Evolutionary conservation across 2,797 vertebrate species (phyloP).

Genomic region (Strix occidentalis): DNA sequence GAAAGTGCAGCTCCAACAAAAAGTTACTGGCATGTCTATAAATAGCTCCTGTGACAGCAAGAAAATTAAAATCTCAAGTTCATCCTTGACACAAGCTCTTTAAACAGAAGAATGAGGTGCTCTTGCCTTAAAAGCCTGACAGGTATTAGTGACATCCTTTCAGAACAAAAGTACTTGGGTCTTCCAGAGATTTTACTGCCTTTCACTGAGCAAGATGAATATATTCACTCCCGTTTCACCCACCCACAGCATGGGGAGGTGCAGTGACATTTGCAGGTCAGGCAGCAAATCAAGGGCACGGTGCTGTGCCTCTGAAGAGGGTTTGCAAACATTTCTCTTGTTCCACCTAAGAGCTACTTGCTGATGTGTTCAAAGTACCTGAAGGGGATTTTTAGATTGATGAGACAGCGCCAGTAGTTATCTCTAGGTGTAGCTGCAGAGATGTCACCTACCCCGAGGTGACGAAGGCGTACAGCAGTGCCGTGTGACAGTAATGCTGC

Average conservation of each 20-base stretch:
- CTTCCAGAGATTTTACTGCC: background rate
- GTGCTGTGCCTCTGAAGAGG: background rate
- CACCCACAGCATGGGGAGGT: accelerated
- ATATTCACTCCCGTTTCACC: accelerated
- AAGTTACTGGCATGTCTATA: background rate
- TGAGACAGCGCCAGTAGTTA: background rate
- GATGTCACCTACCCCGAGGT: background rate
- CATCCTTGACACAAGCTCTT: background rate
- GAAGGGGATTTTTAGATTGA: background rate
- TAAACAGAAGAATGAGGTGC: background rate
- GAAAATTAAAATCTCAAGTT: slow-evolving; percentile 10
- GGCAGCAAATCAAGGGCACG: background rate
- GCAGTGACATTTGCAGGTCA: background rate
- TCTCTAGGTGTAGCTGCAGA: background rate
- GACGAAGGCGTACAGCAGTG: background rate
- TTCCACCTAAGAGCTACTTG: background rate
- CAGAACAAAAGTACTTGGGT: background rate
- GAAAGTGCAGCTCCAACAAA: background rate
- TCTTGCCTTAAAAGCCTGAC: background rate
- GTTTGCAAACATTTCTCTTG: background rate
- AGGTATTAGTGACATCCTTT: background rate
- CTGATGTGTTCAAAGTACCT: accelerated
- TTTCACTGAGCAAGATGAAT: background rate
- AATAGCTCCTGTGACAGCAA: slow-evolving; percentile 16
- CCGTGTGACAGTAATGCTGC: background rate